Evolutionary conservation across 2,113 vertebrate species (phyloP).

Genomic region (Chloroceryle aenea): DNA sequence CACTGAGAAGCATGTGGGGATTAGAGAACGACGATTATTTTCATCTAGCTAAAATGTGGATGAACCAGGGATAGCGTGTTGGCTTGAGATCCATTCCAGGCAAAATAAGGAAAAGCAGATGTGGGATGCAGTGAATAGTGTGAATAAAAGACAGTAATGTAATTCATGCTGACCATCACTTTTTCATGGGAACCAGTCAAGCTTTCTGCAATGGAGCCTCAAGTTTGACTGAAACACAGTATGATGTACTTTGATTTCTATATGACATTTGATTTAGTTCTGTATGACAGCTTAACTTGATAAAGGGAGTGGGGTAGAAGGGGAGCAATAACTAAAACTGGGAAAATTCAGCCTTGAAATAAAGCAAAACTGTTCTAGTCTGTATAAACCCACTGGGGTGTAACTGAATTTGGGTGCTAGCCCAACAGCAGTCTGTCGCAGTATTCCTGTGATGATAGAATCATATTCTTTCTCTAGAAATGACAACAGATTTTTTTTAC

Average conservation of each 20-base stretch:
- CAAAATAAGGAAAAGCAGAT: background rate
- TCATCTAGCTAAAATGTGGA: background rate
- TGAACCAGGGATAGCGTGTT: background rate
- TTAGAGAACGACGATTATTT: background rate
- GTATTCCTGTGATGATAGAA: background rate
- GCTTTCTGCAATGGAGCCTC: background rate
- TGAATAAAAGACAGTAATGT: background rate
- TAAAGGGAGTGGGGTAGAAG: background rate
- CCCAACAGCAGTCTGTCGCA: background rate
- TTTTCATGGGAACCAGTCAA: background rate
- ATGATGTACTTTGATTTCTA: background rate
- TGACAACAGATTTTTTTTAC: background rate
- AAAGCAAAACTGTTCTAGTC: accelerated
- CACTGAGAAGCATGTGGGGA: background rate
- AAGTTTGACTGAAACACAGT: background rate
- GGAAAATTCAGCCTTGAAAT: background rate
- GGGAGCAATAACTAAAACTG: background rate
- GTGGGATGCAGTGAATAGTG: background rate
- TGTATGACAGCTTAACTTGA: accelerated
- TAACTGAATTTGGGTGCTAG: background rate
- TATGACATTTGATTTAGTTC: background rate
- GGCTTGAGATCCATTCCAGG: background rate
- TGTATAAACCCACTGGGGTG: accelerated
- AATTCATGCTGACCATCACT: background rate
- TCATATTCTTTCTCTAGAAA: background rate